A percentile compares a stretch with the other conserved stretches of the same genome.
Conservation (phyloP, 2,113 vertebrate species). For the Tragelaphus buxtoni region DNA sequence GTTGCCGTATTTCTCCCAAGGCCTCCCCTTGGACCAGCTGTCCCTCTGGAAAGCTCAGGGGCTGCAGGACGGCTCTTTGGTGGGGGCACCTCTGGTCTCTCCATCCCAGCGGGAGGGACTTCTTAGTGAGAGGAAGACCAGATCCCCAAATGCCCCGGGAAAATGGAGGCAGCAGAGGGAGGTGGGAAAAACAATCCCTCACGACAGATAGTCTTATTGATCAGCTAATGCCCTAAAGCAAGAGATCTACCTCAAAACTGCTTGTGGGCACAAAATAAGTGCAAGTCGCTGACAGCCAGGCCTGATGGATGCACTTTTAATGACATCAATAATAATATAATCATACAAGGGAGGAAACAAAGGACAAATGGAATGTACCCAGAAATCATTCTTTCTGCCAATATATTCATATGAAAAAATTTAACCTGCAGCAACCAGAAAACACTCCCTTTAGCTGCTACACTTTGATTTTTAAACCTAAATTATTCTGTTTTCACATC, state of each 20-base stretch:
- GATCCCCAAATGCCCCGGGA: neutral
- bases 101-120: neutral
- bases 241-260: constrained; percentile 71
- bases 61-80: neutral
- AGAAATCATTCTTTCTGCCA: constrained; percentile 68
- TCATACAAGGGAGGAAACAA: constrained; percentile 58
- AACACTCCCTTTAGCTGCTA: neutral
- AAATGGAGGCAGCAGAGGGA: neutral
- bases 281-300: constrained; percentile 56
- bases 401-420: constrained; percentile 35
- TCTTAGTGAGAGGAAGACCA: neutral
- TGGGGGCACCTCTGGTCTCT: neutral
- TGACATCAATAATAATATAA: constrained; percentile 68
- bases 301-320: constrained; percentile 67
- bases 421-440: constrained; percentile 39
- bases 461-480: neutral
- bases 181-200: constrained; percentile 33
- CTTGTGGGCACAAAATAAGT: constrained; percentile 67
- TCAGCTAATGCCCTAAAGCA: constrained; percentile 73
- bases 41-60: neutral
- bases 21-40: neutral
- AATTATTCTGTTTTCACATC: neutral
- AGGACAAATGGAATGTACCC: constrained; percentile 69
- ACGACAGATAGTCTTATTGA: constrained; percentile 59
- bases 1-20: neutral